Evolutionary conservation across 2,113 vertebrate genomes (phyloP), one percentile per base, ranked within the genome.

Genomic region (Chionodraco myersi): DNA sequence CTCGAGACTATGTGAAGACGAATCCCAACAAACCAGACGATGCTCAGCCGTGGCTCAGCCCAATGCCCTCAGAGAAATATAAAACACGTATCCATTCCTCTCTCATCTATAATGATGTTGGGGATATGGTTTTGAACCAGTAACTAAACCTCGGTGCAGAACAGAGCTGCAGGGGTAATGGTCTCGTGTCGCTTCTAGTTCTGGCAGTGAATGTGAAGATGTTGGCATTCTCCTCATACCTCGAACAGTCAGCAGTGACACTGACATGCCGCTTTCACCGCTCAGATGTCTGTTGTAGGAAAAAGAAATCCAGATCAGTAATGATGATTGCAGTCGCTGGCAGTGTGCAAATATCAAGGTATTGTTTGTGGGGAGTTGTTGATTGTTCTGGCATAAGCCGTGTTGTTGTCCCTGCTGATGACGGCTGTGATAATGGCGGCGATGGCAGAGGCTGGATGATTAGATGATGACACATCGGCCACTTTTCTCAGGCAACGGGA

Each of bases 371-470:
- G 58, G 58, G 63, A 65, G 64, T 4, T 69, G 62, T 60, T 75
- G 72, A 82, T 83, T 77, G 77, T 75, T 79, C 73, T 83, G 75
- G 72, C 69, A 80, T 75, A 83, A 56, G 67, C 68, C 58, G 26
- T 52, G 66, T 82, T 70, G 48, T 80, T 80, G 64, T 68, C 21
- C 3, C 14, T 75, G 45, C 75, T 16, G n/a, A n/a, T 77, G 74
- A 89, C 63, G 80, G 79, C 75, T 85, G 83, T 79, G 79, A 86
- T 90, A 79, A 90, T 83, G 74, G 78, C 21, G 72, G 57, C 41
- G 5, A 52, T 80, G 71, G 78, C 82, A 80, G 65, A 44, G 68
- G 66, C 53, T 79, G 41, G 64, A 82, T 78, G 77, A 83, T 79
- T 85, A 75, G 71, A 80, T 58, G 72, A 78, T 84, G 76, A 83